Base-by-base conservation (phyloP, 2,888 invertebrate genomes). In the Eristalis intricaria region DNA sequence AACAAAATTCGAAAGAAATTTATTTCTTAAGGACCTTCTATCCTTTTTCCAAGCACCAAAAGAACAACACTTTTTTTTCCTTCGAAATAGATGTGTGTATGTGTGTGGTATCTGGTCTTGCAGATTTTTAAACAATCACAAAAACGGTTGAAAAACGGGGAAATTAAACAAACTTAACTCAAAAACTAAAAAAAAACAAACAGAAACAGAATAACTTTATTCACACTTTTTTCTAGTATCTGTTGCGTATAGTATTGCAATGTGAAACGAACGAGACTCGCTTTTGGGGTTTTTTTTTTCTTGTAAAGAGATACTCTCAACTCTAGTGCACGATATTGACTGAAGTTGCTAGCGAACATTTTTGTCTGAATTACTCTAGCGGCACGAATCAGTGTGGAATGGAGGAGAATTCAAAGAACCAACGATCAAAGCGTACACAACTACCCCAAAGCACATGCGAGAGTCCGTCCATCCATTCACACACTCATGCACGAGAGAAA, bases 351-450 rank as follows among this genome's bases (percentile, higher is more conserved):
- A 79, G 56, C 84, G 71, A 84, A 43, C 76, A 60, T 71, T 66
- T n/a, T 84, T 87, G 79, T 73, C 84, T 73, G 87, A 87, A 84
- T 87, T 84, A 87, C 87, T 79, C 87, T 73, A 80, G 75, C 79
- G 73, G 84, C 71, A 87, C 79, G 84, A 87, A 87, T 87, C 38
- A 71, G 65, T 10, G 79, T 84, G 71, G 71, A 87, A 84, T 87
- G 79, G 38, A 63, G 70, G 78, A 86, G 74, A 83, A 73, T 61
- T 29, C 64, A 69, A 70, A 50, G 60, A 63, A 75, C 23, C 32
- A 69, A 32, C 23, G 22, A 73, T 23, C 73, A 77, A 77, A 82
- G 74, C 61, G 58, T 19, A 58, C 35, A 64, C 29, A 69, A 32
- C 23, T 32, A 22, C 58, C 78, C 74, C 75, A 40, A 71, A 69